Base-by-base conservation (phyloP, 2,888 invertebrate species). In the Aphodius sticticus region DNA sequence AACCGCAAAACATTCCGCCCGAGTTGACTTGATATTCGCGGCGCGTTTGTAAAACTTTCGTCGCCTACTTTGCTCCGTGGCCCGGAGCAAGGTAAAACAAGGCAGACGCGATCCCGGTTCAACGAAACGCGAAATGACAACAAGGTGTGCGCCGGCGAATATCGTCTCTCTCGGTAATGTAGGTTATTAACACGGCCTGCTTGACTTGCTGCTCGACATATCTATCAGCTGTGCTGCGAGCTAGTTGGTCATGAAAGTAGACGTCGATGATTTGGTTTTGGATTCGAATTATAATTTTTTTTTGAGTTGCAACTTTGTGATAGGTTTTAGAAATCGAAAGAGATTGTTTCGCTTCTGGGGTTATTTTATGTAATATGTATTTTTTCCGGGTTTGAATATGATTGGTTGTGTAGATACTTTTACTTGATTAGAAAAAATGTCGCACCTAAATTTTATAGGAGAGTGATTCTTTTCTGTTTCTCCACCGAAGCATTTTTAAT, bases 11-110 rank as follows among this genome's bases (percentile, higher is more conserved):
- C 53, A 53, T 53, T 53, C 53, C 53, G 53, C 53, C 53, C 12
- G 53, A 53, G 53, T 53, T 53, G 53, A 53, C 53, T 53, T 53
- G 53, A 53, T 53, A 53, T 53, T 53, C 53, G 53, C 53, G 53
- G 53, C 53, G 12, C 53, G 53, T 53, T 53, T 53, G 53, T 9
- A 53, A 53, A 53, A 53, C 53, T 53, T 53, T 53, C 53, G 53
- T 53, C 53, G 53, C 53, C 53, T 53, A 53, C 53, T 53, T 53
- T 12, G 53, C 9, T 53, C 53, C 53, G 53, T 53, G 53, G 53
- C 53, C 53, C 53, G 53, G 53, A 53, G 53, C 53, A 53, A 53
- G 53, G 53, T 53, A 53, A 53, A 53, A 53, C 53, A 53, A 53
- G 53, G 53, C 53, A 53, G 53, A 53, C 12, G 12, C 53, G 53